Evolutionary conservation across 2,797 vertebrate species (phyloP).

Genomic region (Betta splendens): DNA sequence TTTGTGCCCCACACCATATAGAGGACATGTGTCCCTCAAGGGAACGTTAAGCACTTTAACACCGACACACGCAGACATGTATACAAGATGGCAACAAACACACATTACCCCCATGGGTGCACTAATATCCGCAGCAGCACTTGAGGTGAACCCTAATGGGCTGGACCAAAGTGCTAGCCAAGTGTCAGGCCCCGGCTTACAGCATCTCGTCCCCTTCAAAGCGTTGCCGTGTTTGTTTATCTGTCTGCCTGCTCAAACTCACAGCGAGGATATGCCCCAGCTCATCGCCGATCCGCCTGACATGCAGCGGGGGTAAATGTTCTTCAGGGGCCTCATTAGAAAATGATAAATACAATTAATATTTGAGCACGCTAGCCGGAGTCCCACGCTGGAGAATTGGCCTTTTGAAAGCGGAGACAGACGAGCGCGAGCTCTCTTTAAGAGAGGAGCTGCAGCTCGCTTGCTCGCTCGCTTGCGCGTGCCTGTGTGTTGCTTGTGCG

Average conservation of each 20-base stretch:
- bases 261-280: conserved; percentile 66
- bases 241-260: conserved; percentile 60
- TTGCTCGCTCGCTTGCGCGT: conserved; percentile 24
- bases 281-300: conserved; percentile 69
- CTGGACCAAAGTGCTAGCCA: conserved; percentile 60
- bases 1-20: conserved; percentile 58
- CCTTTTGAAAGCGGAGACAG: conserved; percentile 77
- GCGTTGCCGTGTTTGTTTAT: conserved; percentile 73
- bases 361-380: conserved; percentile 78
- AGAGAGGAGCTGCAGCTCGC: conserved; percentile 70
- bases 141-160: conserved; percentile 69
- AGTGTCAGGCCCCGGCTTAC: conserved; percentile 61
- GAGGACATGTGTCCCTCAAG: conserved; percentile 57
- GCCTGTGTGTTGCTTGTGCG: conserved; percentile 47
- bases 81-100: conserved; percentile 67
- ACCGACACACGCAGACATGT: conserved; percentile 55
- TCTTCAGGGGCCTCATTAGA: conserved; percentile 84
- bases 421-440: conserved; percentile 73
- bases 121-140: conserved; percentile 72
- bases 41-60: conserved; percentile 59
- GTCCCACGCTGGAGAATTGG: conserved; percentile 72
- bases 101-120: conserved; percentile 57
- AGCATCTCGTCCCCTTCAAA: conserved; percentile 58
- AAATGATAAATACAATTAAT: conserved; percentile 87
- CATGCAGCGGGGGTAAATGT: conserved; percentile 80